Evolutionary conservation across 2,113 vertebrate genomes (phyloP).

Genomic region (Apteryx owenii): DNA sequence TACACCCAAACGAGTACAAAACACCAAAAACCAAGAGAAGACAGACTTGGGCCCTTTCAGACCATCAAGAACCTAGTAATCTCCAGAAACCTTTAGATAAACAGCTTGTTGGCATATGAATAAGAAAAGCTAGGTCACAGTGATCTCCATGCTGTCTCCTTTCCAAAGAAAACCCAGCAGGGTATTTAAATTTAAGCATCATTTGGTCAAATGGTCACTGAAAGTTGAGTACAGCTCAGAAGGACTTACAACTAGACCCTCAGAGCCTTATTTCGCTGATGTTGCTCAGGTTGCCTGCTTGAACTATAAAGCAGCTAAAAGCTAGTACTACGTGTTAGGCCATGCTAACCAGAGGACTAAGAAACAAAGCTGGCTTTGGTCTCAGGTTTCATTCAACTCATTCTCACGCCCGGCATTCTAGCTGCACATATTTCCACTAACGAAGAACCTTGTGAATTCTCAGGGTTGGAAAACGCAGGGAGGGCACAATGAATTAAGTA

Average conservation of each 20-base stretch:
- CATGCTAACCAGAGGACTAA: neutral
- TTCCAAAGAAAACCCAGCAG: neutral
- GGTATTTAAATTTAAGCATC: neutral
- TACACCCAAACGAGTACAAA: rapidly evolving
- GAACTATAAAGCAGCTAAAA: neutral
- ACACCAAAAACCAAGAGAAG: neutral
- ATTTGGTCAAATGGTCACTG: neutral
- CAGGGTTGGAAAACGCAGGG: neutral
- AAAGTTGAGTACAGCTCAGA: neutral
- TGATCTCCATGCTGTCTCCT: neutral
- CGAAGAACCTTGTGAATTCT: neutral
- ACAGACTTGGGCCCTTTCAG: neutral
- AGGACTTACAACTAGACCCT: neutral
- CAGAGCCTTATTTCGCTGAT: too few species aligned
- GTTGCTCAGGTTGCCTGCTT: neutral
- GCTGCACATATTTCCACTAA: rapidly evolving
- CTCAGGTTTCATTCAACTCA: neutral
- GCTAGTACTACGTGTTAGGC: too few species aligned
- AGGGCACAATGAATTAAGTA: neutral
- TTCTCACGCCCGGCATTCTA: too few species aligned
- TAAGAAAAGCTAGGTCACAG: neutral
- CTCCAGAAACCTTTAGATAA: neutral
- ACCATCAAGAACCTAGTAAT: too few species aligned
- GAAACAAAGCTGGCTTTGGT: neutral
- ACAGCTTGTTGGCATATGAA: rapidly evolving